Percentiles rank a stretch among this genome's conserved stretches.
These are phyloP conservation scores for Pristionchus japonicus DNA, from an alignment of 2,888 invertebrate genomes.

Conservation along the genomic window DNA sequence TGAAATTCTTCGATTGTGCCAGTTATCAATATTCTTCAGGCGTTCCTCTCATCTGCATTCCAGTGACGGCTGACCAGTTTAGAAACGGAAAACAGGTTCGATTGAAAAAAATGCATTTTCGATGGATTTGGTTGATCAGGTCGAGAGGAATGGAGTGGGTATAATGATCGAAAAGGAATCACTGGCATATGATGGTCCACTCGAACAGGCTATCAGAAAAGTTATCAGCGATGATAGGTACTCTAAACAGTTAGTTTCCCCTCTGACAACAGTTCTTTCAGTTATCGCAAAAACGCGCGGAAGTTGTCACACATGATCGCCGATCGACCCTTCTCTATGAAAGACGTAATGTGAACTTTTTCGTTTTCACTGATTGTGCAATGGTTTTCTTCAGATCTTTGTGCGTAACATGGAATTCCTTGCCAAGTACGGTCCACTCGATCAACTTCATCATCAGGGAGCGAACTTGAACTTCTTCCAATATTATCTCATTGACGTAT, in stretches of 20 bases:
- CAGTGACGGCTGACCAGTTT: neutral
- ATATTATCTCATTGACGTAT: neutral
- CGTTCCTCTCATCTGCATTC: conserved; percentile 4
- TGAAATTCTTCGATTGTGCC: too few relatives aligned
- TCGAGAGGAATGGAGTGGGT: neutral
- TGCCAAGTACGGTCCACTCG: neutral
- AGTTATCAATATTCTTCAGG: neutral
- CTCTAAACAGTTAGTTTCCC: neutral
- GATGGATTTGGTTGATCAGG: neutral
- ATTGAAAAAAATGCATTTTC: neutral
- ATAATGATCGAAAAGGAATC: neutral
- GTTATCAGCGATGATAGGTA: neutral
- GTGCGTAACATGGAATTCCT: conserved; percentile 14
- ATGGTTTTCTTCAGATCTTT: neutral
- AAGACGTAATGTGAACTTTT: neutral
- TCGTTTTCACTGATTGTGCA: too few relatives aligned
- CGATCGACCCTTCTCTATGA: neutral
- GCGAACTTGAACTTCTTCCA: neutral
- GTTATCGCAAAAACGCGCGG: neutral
- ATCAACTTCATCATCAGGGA: neutral
- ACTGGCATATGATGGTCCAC: neutral
- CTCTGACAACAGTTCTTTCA: neutral
- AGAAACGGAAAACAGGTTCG: neutral
- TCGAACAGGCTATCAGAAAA: conserved; percentile 9
- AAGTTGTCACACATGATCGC: neutral